Conservation (phyloP, 2,113 vertebrate genomes). For the Bubo scandiacus region DNA sequence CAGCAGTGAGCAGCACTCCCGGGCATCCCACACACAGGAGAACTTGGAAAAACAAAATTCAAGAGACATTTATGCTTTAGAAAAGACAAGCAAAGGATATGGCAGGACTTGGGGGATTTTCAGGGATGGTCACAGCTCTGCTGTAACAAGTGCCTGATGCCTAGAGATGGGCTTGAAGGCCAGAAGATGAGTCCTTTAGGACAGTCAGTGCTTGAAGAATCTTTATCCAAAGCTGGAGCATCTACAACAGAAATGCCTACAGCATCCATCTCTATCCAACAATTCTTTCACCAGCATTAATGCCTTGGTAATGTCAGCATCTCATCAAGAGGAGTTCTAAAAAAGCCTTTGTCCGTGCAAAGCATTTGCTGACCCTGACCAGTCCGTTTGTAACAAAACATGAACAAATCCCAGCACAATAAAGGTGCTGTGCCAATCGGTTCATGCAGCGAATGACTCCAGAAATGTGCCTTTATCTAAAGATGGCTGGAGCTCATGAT, state of each 20-base stretch:
- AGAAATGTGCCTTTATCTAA: not conserved
- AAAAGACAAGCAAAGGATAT: conserved; percentile 1
- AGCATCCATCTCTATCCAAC: not conserved
- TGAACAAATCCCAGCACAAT: not conserved
- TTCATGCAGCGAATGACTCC: not conserved
- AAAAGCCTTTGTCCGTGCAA: not conserved
- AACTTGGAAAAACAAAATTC: not conserved
- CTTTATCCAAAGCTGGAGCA: not conserved
- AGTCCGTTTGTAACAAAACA: not conserved
- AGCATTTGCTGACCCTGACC: not conserved
- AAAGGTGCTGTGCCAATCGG: not conserved
- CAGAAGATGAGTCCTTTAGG: not conserved
- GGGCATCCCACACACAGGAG: not conserved
- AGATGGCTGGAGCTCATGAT: not conserved
- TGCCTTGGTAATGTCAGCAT: not conserved
- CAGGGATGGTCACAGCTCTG: not conserved
- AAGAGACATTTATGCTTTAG: not conserved
- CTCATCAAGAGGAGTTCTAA: not conserved
- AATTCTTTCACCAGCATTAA: not conserved
- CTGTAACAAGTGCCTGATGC: not conserved
- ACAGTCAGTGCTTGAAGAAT: not conserved
- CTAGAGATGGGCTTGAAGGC: not conserved
- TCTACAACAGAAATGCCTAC: not conserved
- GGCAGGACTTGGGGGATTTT: not conserved
- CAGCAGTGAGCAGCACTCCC: not conserved